phyloP scores from a whole-genome alignment of 2,888 invertebrate genomes.

The Xestoiulus laeticollis region DNA sequence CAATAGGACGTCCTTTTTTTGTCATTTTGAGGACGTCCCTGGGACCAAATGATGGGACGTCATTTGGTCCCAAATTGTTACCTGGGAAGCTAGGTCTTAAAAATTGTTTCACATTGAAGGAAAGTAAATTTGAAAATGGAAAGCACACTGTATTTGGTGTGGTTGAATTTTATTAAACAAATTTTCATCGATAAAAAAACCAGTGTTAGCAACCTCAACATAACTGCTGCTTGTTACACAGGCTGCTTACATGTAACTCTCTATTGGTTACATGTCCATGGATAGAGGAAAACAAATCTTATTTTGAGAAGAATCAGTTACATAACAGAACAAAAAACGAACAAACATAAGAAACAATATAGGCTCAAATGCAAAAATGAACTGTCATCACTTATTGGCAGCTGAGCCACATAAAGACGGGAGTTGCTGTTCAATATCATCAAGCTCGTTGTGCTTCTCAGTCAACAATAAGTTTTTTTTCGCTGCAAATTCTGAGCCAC shows the following conservation, averaged over 20 bases:
- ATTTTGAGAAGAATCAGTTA: neutral
- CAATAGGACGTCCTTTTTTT: too few relatives aligned
- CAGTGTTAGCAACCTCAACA: neutral
- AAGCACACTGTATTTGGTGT: neutral
- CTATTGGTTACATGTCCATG: neutral
- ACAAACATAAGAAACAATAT: neutral
- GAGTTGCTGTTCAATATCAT: slow-evolving; percentile 3
- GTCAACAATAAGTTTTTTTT: neutral
- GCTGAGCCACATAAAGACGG: neutral
- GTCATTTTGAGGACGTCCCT: too few relatives aligned
- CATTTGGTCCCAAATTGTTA: too few relatives aligned
- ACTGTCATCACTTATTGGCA: neutral
- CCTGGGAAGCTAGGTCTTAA: too few relatives aligned
- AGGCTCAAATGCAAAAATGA: neutral
- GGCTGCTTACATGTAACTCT: too few relatives aligned
- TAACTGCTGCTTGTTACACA: neutral
- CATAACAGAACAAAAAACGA: neutral
- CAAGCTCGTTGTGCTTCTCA: neutral
- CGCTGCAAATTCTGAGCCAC: too few relatives aligned
- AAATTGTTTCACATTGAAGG: too few relatives aligned
- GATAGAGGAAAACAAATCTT: neutral
- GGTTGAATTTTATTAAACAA: too few relatives aligned
- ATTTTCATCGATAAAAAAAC: too few relatives aligned
- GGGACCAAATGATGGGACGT: too few relatives aligned
- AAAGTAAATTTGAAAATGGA: neutral